phyloP scores from a whole-genome alignment of 2,797 vertebrate species.

The Mallotus villosus region DNA sequence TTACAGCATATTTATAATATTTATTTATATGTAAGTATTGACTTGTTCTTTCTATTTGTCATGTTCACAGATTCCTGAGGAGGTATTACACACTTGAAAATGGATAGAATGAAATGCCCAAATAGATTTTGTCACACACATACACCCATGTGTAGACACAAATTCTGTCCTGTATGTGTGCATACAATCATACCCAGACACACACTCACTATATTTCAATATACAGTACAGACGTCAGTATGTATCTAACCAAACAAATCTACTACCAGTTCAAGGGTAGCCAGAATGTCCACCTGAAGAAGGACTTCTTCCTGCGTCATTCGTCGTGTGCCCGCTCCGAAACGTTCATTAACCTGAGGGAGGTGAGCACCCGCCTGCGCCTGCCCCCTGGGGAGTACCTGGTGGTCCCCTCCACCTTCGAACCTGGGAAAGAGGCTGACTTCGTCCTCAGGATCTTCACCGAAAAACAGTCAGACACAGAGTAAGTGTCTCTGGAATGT shows the following conservation, averaged over 20 bases:
- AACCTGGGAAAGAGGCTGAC: conserved; percentile 85
- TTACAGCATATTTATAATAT: too few species aligned
- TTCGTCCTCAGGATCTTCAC: conserved; percentile 90
- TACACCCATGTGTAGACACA: neutral
- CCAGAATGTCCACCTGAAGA: conserved; percentile 85
- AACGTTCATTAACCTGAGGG: conserved; percentile 86
- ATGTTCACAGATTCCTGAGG: conserved; percentile 81
- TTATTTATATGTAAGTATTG: neutral
- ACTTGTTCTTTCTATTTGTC: conserved; percentile 12
- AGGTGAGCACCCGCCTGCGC: conserved; percentile 85
- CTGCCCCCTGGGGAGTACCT: conserved; percentile 90
- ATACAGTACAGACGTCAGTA: neutral
- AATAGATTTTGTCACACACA: neutral
- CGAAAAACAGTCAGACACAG: conserved; percentile 82
- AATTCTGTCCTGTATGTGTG: neutral
- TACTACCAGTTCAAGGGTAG: conserved; percentile 74
- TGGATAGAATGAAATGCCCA: neutral
- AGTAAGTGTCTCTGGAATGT: conserved; percentile 62
- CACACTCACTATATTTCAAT: neutral
- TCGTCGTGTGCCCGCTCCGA: conserved; percentile 87
- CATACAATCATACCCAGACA: neutral
- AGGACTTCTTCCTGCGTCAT: conserved; percentile 88
- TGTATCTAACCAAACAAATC: too few species aligned
- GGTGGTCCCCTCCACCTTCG: conserved; percentile 89
- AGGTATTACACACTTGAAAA: conserved; percentile 72